Conservation (phyloP, 2,113 vertebrate species). For the Sialia sialis region DNA sequence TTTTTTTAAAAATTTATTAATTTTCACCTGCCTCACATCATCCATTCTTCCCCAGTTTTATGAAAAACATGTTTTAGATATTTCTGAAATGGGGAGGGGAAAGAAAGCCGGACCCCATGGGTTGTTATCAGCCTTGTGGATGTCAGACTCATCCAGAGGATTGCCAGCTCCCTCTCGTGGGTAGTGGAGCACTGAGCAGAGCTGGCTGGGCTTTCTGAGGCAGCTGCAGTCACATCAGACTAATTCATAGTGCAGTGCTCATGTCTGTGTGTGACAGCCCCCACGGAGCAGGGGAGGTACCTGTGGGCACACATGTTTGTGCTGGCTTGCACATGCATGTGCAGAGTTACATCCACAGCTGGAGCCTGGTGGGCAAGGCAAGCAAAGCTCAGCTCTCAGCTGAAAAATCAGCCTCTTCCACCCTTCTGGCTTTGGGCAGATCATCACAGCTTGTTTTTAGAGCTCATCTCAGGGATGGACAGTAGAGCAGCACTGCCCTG, state of each 20-base stretch:
- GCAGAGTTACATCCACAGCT: too few species aligned
- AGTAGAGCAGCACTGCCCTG: not conserved
- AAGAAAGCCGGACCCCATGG: not conserved
- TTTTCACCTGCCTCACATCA: not conserved
- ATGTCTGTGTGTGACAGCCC: not conserved
- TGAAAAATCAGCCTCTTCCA: not conserved
- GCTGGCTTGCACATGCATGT: rapidly evolving
- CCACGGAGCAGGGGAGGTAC: not conserved
- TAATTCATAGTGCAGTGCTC: not conserved
- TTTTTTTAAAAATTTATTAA: not conserved
- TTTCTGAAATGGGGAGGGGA: rapidly evolving
- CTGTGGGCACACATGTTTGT: rapidly evolving
- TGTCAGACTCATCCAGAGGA: not conserved
- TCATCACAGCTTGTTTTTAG: not conserved
- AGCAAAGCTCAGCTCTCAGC: not conserved
- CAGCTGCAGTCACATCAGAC: not conserved
- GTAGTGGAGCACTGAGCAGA: not conserved
- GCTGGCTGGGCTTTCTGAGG: not conserved
- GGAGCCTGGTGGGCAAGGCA: not conserved
- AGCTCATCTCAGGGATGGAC: not conserved
- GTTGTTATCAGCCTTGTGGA: not conserved
- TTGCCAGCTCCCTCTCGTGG: constrained; percentile 50
- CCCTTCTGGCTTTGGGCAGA: not conserved
- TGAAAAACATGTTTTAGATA: not conserved
- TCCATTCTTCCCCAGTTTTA: not conserved